These are phyloP conservation scores for Plagodis pulveraria DNA, from an alignment of 2,888 invertebrate species.

Conservation along the genomic window DNA sequence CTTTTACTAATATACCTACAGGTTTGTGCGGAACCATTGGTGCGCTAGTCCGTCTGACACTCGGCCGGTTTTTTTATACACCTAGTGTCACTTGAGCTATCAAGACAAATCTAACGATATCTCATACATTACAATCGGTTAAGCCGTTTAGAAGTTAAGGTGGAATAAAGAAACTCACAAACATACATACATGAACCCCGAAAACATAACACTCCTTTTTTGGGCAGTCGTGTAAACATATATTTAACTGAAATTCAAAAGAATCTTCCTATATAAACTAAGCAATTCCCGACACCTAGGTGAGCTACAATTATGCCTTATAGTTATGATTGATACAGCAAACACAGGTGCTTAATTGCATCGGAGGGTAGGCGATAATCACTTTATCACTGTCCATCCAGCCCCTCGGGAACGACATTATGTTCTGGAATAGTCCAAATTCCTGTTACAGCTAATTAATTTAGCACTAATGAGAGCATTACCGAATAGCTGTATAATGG, in stretches of 20 bases:
- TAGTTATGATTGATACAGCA: slow-evolving; percentile 49
- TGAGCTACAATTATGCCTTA: slow-evolving; percentile 2
- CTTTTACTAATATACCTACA: too few relatives aligned
- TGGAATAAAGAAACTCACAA: too few relatives aligned
- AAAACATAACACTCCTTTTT: too few relatives aligned
- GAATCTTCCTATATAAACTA: background rate
- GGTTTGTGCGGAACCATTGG: too few relatives aligned
- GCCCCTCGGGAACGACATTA: slow-evolving; percentile 29
- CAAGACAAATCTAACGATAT: too few relatives aligned
- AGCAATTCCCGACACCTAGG: slow-evolving; percentile 6
- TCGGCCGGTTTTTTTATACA: too few relatives aligned
- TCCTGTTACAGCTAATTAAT: slow-evolving; percentile 34
- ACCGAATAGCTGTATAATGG: slow-evolving; percentile 43
- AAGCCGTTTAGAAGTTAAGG: too few relatives aligned
- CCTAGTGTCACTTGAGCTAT: too few relatives aligned
- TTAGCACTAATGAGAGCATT: slow-evolving; percentile 32
- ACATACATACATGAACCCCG: too few relatives aligned
- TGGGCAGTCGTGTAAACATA: too few relatives aligned
- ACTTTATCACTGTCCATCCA: slow-evolving; percentile 54
- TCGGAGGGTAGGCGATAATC: slow-evolving; percentile 55
- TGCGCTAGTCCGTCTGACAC: too few relatives aligned
- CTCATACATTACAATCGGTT: too few relatives aligned
- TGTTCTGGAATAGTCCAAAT: slow-evolving; percentile 27
- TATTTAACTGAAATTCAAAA: background rate
- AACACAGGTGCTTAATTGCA: slow-evolving; percentile 43